Evolutionary conservation across 1,140 invertebrate species (phyloP).

Genomic region (Halotydeus destructor): DNA sequence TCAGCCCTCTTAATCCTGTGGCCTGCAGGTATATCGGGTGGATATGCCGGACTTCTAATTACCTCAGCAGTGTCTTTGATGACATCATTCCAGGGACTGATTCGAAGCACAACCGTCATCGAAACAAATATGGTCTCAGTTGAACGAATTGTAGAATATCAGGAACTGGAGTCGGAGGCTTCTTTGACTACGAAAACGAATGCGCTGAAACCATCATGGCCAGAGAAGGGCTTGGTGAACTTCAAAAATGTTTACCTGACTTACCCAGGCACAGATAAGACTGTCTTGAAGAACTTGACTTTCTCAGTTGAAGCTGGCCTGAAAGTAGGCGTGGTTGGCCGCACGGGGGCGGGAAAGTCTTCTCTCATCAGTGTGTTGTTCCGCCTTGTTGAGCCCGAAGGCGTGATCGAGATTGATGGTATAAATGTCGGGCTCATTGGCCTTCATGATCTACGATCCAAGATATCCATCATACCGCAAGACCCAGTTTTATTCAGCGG

Average conservation of each 20-base stretch:
- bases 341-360: constrained; percentile 33
- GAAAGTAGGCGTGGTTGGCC: constrained; percentile 34
- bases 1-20: constrained; percentile 5
- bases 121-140: constrained; percentile 64
- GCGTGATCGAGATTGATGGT: constrained; percentile 29
- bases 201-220: constrained; percentile 33
- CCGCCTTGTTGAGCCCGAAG: constrained; percentile 26
- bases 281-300: constrained; percentile 38
- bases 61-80: constrained; percentile 4
- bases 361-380: constrained; percentile 34
- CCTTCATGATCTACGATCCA: constrained; percentile 26
- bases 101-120: constrained; percentile 53
- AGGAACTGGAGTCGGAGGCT: constrained; percentile 39
- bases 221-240: constrained; percentile 40
- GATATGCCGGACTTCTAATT: constrained; percentile 5
- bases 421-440: constrained; percentile 26
- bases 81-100: constrained; percentile 53
- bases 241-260: constrained; percentile 43
- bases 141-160: constrained; percentile 58
- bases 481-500: constrained; percentile 45
- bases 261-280: constrained; percentile 35
- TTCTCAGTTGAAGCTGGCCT: constrained; percentile 34
- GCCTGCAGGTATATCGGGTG: constrained; percentile 6
- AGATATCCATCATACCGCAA: constrained; percentile 45
- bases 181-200: constrained; percentile 25